Percentiles rank a stretch among this genome's conserved stretches.
These are phyloP conservation scores for Procavia capensis DNA, from an alignment of 2,113 vertebrate species.

Conservation along the genomic window DNA sequence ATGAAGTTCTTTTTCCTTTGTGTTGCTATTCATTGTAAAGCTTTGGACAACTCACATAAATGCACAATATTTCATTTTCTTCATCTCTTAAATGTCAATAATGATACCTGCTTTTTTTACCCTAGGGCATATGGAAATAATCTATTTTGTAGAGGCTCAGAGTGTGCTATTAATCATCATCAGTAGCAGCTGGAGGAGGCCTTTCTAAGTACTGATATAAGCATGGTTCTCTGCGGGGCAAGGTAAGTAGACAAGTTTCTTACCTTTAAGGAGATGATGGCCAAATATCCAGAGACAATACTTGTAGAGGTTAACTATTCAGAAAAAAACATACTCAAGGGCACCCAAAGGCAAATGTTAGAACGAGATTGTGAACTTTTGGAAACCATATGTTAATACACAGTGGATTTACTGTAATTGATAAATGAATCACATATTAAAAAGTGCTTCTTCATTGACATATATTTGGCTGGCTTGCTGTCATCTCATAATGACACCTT, in stretches of 20 bases:
- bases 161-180: conserved; percentile 51
- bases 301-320: background rate
- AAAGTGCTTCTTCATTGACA: background rate
- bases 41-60: conserved; percentile 34
- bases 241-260: background rate
- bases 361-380: background rate
- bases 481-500: background rate
- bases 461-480: background rate
- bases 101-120: background rate
- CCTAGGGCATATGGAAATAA: conserved; percentile 15
- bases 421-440: background rate
- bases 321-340: conserved; percentile 14
- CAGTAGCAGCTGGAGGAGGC: conserved; percentile 19
- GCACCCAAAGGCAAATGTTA: background rate
- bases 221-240: background rate
- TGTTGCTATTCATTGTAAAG: background rate
- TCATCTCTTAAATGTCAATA: conserved; percentile 43
- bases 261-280: background rate
- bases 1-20: conserved; percentile 13
- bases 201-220: background rate
- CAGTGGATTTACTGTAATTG: background rate
- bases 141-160: background rate
- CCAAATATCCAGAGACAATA: conserved; percentile 4
- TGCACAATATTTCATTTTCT: conserved; percentile 20
- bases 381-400: background rate